Conservation (phyloP, 2,797 vertebrate genomes). For the Setipinna tenuifilis region DNA sequence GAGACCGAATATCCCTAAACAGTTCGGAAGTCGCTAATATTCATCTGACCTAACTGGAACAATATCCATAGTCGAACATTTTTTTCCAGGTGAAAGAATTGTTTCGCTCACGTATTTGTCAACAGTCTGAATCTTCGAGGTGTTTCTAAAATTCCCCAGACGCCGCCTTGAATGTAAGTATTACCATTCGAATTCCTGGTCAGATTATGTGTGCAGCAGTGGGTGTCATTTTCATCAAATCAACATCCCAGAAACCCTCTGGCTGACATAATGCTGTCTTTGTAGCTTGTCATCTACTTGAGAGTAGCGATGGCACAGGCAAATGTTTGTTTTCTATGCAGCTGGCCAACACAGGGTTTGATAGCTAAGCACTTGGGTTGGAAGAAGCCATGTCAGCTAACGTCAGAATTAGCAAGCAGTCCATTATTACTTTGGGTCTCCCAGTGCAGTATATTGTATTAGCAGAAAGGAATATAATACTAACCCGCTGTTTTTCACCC, state of each 20-base stretch:
- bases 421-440: background rate
- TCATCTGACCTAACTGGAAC: constrained; percentile 41
- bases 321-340: background rate
- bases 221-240: background rate
- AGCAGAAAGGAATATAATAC: background rate
- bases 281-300: background rate
- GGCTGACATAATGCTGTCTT: background rate
- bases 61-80: background rate
- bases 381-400: background rate
- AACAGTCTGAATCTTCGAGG: background rate
- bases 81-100: background rate
- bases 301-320: background rate
- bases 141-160: constrained; percentile 1
- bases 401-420: background rate
- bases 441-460: background rate
- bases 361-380: background rate
- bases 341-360: background rate
- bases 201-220: background rate
- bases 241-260: background rate
- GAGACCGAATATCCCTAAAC: constrained; percentile 43
- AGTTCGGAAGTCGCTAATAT: constrained; percentile 38
- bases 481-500: background rate
- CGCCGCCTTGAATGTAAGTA: constrained; percentile 21
- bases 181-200: background rate
- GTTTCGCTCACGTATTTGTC: background rate